Conservation (phyloP, 2,797 vertebrate genomes). For the Sebastolobus altivelis region DNA sequence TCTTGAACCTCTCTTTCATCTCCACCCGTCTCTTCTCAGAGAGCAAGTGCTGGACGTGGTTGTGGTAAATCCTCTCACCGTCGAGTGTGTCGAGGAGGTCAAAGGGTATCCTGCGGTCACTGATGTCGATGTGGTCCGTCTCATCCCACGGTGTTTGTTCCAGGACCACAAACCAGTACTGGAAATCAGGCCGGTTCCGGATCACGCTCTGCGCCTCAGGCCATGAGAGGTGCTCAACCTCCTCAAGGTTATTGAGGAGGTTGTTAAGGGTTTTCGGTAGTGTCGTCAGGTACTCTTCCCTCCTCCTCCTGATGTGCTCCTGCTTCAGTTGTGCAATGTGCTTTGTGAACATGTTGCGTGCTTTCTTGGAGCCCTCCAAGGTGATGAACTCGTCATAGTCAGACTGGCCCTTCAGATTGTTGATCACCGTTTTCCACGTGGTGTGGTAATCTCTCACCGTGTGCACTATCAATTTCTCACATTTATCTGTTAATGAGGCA, state of each 20-base stretch:
- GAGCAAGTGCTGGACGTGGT: conserved; percentile 95
- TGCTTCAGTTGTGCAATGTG: conserved; percentile 98
- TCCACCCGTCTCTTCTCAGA: conserved; percentile 95
- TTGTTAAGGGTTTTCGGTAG: conserved; percentile 96
- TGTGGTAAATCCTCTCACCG: conserved; percentile 95
- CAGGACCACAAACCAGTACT: conserved; percentile 95
- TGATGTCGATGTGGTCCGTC: conserved; percentile 96
- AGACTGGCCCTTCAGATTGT: conserved; percentile 93
- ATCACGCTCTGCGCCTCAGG: conserved; percentile 93
- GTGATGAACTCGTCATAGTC: conserved; percentile 98
- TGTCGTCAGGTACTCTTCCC: conserved; percentile 95
- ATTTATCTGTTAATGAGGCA: conserved; percentile 93
- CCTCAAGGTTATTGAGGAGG: conserved; percentile 94
- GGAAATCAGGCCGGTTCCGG: conserved; percentile 93
- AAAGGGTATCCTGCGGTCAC: conserved; percentile 96
- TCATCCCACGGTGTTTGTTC: conserved; percentile 97
- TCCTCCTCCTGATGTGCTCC: conserved; percentile 95
- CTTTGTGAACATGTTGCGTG: conserved; percentile 94
- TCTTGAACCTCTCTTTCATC: conserved; percentile 99
- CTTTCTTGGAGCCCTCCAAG: conserved; percentile 95
- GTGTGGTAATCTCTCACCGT: conserved; percentile 96
- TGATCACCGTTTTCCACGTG: conserved; percentile 95
- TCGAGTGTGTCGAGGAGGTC: conserved; percentile 93
- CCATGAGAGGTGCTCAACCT: conserved; percentile 96
- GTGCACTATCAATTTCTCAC: conserved; percentile 94